Conservation (phyloP, 2,888 invertebrate species). For the Linhomoeus sp. region DNA sequence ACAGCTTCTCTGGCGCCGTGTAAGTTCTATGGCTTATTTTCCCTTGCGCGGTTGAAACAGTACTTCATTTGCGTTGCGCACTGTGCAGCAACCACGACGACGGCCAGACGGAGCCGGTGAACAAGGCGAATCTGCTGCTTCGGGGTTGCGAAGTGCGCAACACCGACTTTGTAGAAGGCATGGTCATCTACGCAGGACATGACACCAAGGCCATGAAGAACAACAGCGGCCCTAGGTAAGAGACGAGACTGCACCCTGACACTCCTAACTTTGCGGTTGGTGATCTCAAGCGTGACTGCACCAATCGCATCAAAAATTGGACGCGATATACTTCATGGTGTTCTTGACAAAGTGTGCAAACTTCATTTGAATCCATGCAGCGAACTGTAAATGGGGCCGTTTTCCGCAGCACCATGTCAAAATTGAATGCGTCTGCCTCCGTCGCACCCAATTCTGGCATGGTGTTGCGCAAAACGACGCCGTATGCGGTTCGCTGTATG, state of each 20-base stretch:
- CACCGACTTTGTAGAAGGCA: constrained; percentile 84
- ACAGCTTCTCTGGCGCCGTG: constrained; percentile 72
- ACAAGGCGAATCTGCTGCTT: constrained; percentile 70
- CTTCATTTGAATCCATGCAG: background rate
- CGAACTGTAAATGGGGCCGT: too few species aligned
- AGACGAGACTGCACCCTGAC: constrained; percentile 39
- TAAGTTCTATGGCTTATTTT: constrained; percentile 1
- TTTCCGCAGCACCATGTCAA: too few species aligned
- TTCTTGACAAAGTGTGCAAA: too few species aligned
- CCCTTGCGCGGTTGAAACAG: background rate
- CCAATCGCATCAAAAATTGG: too few species aligned
- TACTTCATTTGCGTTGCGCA: background rate
- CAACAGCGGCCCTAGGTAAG: constrained; percentile 80
- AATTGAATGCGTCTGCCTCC: too few species aligned
- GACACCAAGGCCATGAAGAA: constrained; percentile 96
- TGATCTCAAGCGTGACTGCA: too few species aligned
- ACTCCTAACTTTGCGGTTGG: constrained; percentile 12
- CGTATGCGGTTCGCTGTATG: too few species aligned
- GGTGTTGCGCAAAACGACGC: too few species aligned
- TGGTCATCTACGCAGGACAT: constrained; percentile 84
- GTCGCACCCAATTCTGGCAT: too few species aligned
- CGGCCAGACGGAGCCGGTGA: constrained; percentile 49
- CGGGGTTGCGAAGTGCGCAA: constrained; percentile 85
- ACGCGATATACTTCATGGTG: too few species aligned
- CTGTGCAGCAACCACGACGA: constrained; percentile 8